These are phyloP conservation scores for Coccyzus lansbergi DNA, from an alignment of 2,797 vertebrate species.

Conservation along the genomic window DNA sequence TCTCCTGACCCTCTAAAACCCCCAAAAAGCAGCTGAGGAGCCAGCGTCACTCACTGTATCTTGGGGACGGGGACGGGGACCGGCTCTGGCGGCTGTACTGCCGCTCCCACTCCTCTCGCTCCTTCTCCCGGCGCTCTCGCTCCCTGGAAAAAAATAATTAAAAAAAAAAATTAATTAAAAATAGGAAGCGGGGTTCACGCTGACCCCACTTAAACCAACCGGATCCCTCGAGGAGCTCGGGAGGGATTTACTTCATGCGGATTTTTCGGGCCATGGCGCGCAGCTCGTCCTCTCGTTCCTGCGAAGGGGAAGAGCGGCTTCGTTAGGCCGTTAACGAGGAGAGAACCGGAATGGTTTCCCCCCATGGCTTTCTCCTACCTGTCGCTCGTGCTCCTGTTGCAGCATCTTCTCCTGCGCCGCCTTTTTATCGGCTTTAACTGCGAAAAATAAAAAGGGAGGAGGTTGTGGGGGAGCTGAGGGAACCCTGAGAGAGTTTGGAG, in stretches of 20 bases:
- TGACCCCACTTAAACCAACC: too few relatives aligned
- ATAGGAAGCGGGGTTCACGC: too few relatives aligned
- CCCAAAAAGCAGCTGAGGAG: too few relatives aligned
- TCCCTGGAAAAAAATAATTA: too few relatives aligned
- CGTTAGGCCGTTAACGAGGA: too few relatives aligned
- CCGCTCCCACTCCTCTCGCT: constrained; percentile 90
- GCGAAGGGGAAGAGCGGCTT: background rate
- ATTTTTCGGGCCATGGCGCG: constrained; percentile 96
- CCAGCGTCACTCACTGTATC: constrained; percentile 73
- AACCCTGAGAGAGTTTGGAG: too few relatives aligned
- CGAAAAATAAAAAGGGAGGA: too few relatives aligned
- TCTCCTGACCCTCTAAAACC: too few relatives aligned
- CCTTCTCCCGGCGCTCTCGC: constrained; percentile 89
- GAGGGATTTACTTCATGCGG: constrained; percentile 94
- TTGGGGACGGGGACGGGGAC: constrained; percentile 89
- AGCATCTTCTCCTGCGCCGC: constrained; percentile 93
- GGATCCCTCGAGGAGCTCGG: too few relatives aligned
- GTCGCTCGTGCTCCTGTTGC: constrained; percentile 90
- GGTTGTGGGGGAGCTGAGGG: background rate
- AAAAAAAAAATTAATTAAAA: too few relatives aligned
- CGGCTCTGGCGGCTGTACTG: constrained; percentile 90
- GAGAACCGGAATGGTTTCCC: too few relatives aligned
- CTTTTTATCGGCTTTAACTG: constrained; percentile 95
- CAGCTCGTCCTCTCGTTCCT: constrained; percentile 93
- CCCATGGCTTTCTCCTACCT: constrained; percentile 72